phyloP scores from a whole-genome alignment of 2,797 vertebrate species.

The Sylvia borin region DNA sequence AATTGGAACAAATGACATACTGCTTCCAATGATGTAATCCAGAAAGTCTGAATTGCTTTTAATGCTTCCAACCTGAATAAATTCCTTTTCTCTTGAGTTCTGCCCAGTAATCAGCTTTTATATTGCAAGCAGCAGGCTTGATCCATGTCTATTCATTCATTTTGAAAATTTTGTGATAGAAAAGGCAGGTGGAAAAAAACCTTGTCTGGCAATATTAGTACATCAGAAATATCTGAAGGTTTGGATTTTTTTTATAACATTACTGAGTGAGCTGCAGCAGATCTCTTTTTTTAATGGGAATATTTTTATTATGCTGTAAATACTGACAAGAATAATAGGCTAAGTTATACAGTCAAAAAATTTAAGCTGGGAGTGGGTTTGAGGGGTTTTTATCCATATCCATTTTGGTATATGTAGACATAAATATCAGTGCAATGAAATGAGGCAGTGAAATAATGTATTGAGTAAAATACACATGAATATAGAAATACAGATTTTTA shows the following conservation, averaged over 20 bases:
- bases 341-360: neutral
- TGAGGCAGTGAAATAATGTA: neutral
- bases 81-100: conserved; percentile 29
- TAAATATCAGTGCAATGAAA: neutral
- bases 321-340: neutral
- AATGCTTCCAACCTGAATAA: conserved; percentile 26
- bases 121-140: neutral
- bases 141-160: neutral
- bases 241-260: neutral
- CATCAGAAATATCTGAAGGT: neutral
- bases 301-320: neutral
- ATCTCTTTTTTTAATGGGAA: neutral
- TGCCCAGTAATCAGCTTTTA: conserved; percentile 4
- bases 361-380: neutral
- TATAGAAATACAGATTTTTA: neutral
- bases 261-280: neutral
- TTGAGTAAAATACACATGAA: neutral
- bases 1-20: conserved; percentile 47
- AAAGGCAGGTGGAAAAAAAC: neutral
- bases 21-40: conserved; percentile 42
- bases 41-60: conserved; percentile 31
- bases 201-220: neutral
- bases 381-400: neutral
- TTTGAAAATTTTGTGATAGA: neutral
- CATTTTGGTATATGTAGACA: neutral